These are phyloP conservation scores for Microcebus jonahi DNA, from an alignment of 2,113 vertebrate species.

Conservation along the genomic window DNA sequence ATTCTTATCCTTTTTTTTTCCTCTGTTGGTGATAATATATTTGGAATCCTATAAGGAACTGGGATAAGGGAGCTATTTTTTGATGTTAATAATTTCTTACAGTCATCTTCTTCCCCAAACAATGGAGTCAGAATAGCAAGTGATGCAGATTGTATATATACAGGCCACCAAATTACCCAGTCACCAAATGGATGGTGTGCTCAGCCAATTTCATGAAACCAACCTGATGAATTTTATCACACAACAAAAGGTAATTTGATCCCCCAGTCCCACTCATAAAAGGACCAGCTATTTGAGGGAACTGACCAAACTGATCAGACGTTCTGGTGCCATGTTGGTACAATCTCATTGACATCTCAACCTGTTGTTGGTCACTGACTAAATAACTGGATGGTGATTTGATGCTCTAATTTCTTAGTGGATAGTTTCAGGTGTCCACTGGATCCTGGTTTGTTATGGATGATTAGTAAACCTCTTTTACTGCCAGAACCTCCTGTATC, in stretches of 20 bases:
- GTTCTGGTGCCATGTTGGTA: background rate
- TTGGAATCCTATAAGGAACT: slow-evolving; percentile 45
- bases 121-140: slow-evolving; percentile 5
- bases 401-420: background rate
- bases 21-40: slow-evolving; percentile 17
- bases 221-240: background rate
- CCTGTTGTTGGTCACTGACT: background rate
- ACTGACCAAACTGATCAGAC: background rate
- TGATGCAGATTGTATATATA: background rate
- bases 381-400: background rate
- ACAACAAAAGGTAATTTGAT: background rate
- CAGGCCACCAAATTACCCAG: background rate
- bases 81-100: slow-evolving; percentile 26
- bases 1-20: slow-evolving; percentile 58
- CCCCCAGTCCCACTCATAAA: background rate
- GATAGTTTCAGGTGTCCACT: background rate
- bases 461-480: background rate
- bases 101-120: slow-evolving; percentile 15
- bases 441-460: background rate
- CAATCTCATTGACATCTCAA: background rate
- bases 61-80: slow-evolving; percentile 3
- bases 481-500: background rate
- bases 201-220: background rate
- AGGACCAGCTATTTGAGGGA: background rate
- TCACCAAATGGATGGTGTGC: background rate